These are phyloP conservation scores for Idaea dimidiata DNA, from an alignment of 2,888 invertebrate species.

Conservation along the genomic window DNA sequence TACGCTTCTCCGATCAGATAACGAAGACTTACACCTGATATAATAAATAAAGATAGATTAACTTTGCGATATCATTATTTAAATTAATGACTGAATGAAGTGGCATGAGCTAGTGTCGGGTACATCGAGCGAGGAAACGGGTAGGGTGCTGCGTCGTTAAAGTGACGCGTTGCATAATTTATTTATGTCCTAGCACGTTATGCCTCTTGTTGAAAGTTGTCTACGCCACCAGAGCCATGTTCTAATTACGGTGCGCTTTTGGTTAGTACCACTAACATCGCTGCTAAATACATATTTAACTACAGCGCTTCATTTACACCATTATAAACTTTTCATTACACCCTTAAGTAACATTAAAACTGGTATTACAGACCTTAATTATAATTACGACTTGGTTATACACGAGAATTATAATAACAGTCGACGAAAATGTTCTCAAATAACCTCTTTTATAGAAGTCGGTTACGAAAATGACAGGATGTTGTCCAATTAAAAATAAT, in stretches of 20 bases:
- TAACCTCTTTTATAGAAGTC: no score
- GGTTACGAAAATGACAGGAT: no score
- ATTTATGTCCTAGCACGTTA: slow-evolving; percentile 75
- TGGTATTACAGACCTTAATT: not conserved
- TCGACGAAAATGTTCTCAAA: not conserved
- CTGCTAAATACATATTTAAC: slow-evolving; percentile 25
- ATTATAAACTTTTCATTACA: slow-evolving; percentile 21
- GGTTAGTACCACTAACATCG: slow-evolving; percentile 18
- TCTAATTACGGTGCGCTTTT: slow-evolving; percentile 29
- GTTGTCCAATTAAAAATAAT: not conserved
- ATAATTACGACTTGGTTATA: not conserved
- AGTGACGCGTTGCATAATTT: slow-evolving; percentile 73
- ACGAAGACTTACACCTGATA: slow-evolving; percentile 5
- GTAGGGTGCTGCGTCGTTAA: slow-evolving; percentile 42
- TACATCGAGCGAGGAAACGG: slow-evolving; percentile 16
- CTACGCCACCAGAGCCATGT: slow-evolving; percentile 42
- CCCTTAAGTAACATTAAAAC: slow-evolving; percentile 13
- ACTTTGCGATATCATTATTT: not conserved
- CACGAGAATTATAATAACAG: not conserved
- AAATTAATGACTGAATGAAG: not conserved
- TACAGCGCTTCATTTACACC: slow-evolving; percentile 20
- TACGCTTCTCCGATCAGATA: slow-evolving; percentile 33
- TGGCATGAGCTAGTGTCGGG: not conserved
- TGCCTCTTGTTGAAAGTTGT: slow-evolving; percentile 57
- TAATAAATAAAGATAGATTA: not conserved